Conservation (phyloP, 2,113 vertebrate species). For the Sclerurus mexicanus region DNA sequence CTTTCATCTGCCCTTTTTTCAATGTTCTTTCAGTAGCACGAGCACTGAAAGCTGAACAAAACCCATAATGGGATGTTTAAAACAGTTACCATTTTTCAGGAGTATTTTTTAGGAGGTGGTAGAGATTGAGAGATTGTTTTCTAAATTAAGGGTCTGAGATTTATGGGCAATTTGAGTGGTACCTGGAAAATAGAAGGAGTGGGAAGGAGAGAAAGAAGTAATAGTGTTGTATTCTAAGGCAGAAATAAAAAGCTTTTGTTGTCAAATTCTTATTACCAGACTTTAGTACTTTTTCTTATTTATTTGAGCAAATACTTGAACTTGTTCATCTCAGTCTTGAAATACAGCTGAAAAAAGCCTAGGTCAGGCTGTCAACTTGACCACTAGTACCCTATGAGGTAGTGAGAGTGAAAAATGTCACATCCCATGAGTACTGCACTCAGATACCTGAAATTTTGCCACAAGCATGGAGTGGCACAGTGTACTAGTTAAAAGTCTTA, state of each 20-base stretch:
- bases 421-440: neutral
- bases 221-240: neutral
- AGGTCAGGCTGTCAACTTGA: neutral
- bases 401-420: neutral
- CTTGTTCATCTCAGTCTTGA: neutral
- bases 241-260: slow-evolving; percentile 31
- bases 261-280: slow-evolving; percentile 8
- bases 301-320: slow-evolving; percentile 5
- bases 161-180: slow-evolving; percentile 31
- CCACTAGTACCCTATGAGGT: neutral
- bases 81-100: slow-evolving; percentile 20
- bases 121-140: slow-evolving; percentile 25
- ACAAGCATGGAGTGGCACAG: neutral
- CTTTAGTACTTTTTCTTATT: slow-evolving; percentile 22
- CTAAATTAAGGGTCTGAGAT: slow-evolving; percentile 28
- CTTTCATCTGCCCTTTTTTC: neutral
- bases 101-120: slow-evolving; percentile 1
- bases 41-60: neutral
- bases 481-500: neutral
- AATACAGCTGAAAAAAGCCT: neutral
- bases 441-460: neutral
- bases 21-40: neutral
- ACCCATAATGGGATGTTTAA: neutral
- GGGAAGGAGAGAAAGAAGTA: neutral
- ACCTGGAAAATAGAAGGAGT: slow-evolving; percentile 25